phyloP scores from a whole-genome alignment of 2,888 invertebrate species.

The Tetanocera ferruginea region DNA sequence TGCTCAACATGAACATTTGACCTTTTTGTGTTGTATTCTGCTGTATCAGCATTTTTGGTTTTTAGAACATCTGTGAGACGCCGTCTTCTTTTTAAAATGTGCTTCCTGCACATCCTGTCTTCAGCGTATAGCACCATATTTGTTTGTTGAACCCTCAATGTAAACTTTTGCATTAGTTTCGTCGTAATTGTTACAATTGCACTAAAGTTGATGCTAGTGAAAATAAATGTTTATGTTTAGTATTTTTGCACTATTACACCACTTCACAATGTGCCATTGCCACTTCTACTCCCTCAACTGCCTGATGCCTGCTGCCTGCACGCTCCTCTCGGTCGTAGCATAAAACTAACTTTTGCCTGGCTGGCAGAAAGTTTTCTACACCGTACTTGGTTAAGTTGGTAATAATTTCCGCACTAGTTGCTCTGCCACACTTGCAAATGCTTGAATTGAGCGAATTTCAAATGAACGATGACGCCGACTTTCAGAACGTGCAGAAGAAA shows the following conservation, averaged over 20 bases:
- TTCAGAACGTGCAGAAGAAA: conserved; percentile 1
- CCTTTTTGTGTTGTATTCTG: not conserved
- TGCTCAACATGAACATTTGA: not conserved
- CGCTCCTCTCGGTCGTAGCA: not conserved
- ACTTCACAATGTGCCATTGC: not conserved
- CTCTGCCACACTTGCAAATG: not conserved
- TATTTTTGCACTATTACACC: not conserved
- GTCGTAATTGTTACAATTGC: conserved; percentile 5
- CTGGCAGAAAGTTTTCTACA: not conserved
- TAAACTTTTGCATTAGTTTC: not conserved
- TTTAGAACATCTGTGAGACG: not conserved
- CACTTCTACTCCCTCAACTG: not conserved
- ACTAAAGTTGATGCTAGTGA: not conserved
- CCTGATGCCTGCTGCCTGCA: not conserved
- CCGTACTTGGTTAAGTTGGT: conserved; percentile 12
- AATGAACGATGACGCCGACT: not conserved
- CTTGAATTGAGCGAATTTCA: not conserved
- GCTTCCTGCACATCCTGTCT: conserved; percentile 10
- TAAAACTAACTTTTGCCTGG: not conserved
- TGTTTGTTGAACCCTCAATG: conserved; percentile 21
- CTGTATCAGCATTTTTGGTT: not conserved
- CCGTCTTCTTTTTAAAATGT: conserved; percentile 20
- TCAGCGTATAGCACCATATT: not conserved
- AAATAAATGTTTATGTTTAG: conserved; percentile 18
- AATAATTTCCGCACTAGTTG: conserved; percentile 35